Percentiles rank a stretch among this genome's conserved stretches.
phyloP scores from a whole-genome alignment of 2,797 vertebrate genomes.

The Xenops minutus region DNA sequence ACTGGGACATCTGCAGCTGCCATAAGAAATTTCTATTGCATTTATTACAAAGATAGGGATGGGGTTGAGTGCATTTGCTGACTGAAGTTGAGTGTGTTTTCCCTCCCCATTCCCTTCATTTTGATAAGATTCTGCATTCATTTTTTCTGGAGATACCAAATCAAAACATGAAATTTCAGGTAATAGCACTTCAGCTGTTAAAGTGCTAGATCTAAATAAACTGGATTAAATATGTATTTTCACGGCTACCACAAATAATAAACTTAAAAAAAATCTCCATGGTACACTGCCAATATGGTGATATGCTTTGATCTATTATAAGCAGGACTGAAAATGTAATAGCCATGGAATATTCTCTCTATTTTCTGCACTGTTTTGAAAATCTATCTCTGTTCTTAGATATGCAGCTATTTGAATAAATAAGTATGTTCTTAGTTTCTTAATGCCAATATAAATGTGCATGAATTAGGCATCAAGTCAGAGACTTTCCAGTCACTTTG shows the following conservation, averaged over 20 bases:
- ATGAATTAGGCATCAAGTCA: neutral
- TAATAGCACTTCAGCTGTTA: neutral
- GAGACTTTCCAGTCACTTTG: neutral
- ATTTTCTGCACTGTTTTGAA: neutral
- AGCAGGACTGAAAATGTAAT: neutral
- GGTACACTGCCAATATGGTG: neutral
- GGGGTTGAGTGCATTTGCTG: neutral
- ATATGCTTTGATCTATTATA: neutral
- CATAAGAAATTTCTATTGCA: neutral
- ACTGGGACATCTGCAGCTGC: neutral
- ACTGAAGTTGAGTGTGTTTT: neutral
- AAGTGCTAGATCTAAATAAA: neutral
- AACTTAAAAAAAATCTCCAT: neutral
- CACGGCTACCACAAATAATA: neutral
- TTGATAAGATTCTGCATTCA: neutral
- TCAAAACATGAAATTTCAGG: slow-evolving; percentile 16
- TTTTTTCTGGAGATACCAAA: slow-evolving; percentile 16
- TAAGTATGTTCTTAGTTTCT: neutral
- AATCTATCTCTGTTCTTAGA: neutral
- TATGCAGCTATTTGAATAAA: neutral
- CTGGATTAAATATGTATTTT: neutral
- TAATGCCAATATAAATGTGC: neutral
- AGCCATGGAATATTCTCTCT: neutral
- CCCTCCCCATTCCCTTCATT: neutral
- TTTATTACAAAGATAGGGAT: neutral